Conservation (phyloP, 2,888 invertebrate genomes). For the Hydroisotoma schaefferi region DNA sequence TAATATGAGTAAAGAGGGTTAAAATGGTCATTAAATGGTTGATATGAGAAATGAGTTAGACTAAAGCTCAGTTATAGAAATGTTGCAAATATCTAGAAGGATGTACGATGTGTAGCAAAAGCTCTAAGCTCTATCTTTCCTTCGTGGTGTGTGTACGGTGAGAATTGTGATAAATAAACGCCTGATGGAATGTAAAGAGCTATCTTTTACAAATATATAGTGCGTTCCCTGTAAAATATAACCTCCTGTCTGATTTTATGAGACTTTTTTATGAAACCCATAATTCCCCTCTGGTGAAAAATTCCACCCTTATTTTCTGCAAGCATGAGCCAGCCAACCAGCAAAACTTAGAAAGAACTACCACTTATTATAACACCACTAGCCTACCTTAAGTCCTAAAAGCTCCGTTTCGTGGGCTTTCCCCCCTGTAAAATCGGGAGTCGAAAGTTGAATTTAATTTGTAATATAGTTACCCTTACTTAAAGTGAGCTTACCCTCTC, state of each 20-base stretch:
- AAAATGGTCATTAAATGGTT: neutral
- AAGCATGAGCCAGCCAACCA: neutral
- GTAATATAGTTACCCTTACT: too few species aligned
- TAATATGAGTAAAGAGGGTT: too few species aligned
- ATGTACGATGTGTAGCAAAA: neutral
- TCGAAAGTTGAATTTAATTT: too few species aligned
- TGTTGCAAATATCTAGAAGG: neutral
- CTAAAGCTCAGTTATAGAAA: conserved; percentile 3
- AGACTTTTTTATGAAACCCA: conserved; percentile 7
- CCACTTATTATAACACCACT: too few species aligned
- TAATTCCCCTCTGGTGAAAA: conserved; percentile 2
- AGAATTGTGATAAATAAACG: neutral
- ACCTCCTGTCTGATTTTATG: conserved; percentile 7
- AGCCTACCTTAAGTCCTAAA: too few species aligned
- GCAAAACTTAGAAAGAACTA: neutral
- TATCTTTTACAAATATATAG: neutral
- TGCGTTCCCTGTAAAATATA: conserved; percentile 8
- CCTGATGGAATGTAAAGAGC: conserved; percentile 1
- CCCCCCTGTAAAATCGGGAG: too few species aligned
- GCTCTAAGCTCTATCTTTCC: too few species aligned
- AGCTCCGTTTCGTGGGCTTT: too few species aligned
- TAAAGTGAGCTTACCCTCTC: too few species aligned
- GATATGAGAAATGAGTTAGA: neutral
- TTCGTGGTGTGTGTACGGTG: too few species aligned
- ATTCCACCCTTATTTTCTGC: conserved; percentile 9